Conservation (phyloP, 2,113 vertebrate species). For the Macaca mulatta region DNA sequence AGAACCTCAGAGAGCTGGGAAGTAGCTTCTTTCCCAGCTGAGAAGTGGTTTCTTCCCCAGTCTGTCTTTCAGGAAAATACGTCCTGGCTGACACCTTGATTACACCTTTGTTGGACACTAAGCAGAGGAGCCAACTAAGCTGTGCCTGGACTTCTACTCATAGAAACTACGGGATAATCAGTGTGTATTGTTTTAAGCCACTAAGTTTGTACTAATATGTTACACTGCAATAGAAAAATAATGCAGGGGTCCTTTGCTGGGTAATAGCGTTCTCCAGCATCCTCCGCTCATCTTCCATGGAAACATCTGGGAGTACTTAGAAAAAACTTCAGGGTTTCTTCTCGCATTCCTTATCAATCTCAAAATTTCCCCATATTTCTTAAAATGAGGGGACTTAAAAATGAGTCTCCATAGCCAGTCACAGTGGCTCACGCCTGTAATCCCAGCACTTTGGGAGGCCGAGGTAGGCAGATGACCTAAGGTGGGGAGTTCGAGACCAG, state of each 20-base stretch:
- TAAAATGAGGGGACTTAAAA: background rate
- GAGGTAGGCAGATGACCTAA: accelerated
- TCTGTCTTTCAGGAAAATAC: background rate
- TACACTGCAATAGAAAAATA: background rate
- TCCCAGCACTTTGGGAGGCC: too few relatives aligned
- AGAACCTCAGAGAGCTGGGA: background rate
- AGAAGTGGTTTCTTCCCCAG: background rate
- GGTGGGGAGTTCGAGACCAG: too few relatives aligned
- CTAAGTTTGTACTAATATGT: background rate
- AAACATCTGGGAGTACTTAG: background rate
- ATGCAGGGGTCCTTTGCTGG: background rate
- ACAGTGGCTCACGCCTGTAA: too few relatives aligned
- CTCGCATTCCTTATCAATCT: background rate
- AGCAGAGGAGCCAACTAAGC: background rate
- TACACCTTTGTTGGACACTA: background rate
- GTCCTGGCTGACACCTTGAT: background rate
- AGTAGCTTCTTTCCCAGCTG: background rate
- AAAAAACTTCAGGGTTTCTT: background rate
- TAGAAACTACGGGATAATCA: background rate
- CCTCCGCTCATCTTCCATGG: background rate
- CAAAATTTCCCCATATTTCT: background rate
- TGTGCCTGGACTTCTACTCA: background rate
- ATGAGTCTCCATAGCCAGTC: too few relatives aligned
- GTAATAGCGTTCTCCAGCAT: background rate
- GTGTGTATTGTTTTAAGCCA: background rate